Evolutionary conservation across 1,140 invertebrate species (phyloP).

Genomic region (Apolygus lucorum): DNA sequence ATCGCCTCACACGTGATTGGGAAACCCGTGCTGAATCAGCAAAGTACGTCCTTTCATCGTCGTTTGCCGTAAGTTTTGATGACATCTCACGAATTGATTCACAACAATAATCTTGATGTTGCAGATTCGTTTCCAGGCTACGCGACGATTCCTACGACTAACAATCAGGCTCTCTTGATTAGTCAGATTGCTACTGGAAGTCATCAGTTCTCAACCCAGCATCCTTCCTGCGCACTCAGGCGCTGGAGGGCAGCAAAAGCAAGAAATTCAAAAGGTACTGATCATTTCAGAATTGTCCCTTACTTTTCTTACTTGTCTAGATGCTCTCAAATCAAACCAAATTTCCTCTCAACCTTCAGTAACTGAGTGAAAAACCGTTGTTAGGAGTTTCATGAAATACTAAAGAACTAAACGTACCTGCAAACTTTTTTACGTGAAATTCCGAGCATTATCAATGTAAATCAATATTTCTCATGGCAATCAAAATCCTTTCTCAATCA

Average conservation of each 20-base stretch:
- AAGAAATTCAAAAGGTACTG: slow-evolving; percentile 33
- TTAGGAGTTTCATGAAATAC: too few species aligned
- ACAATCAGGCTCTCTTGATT: slow-evolving; percentile 42
- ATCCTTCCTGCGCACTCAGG: slow-evolving; percentile 38
- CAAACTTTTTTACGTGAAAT: too few species aligned
- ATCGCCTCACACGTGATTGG: slow-evolving; percentile 67
- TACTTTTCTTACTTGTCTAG: too few species aligned
- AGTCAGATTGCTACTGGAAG: slow-evolving; percentile 39
- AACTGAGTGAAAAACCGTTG: too few species aligned
- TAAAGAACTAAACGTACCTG: too few species aligned
- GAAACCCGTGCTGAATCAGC: slow-evolving; percentile 51
- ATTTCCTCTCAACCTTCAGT: too few species aligned
- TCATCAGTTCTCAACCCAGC: slow-evolving; percentile 41
- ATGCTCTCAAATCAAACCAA: too few species aligned
- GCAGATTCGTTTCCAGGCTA: slow-evolving; percentile 52
- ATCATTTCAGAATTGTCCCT: too few species aligned
- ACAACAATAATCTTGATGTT: background rate
- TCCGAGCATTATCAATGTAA: too few species aligned
- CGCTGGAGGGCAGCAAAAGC: slow-evolving; percentile 21
- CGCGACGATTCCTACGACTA: slow-evolving; percentile 43
- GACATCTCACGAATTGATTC: background rate
- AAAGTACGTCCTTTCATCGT: slow-evolving; percentile 23
- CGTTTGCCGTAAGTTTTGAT: too few species aligned
- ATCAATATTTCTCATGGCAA: too few species aligned
- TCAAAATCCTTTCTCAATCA: too few species aligned